Evolutionary conservation across 2,113 vertebrate species (phyloP).

Genomic region (Reinhardtius hippoglossoides): DNA sequence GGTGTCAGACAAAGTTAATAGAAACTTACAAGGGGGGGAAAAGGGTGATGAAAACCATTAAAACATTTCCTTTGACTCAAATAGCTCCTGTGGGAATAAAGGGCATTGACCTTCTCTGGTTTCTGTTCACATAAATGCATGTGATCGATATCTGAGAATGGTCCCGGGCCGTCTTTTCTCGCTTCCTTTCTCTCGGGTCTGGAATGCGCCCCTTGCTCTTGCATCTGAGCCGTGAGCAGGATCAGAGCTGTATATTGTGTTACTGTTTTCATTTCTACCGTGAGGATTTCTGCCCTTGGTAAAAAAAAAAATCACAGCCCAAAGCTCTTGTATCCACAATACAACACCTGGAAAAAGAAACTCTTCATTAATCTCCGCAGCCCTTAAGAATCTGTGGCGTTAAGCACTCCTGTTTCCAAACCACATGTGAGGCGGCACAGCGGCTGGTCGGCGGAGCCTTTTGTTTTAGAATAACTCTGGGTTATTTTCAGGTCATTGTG

Average conservation of each 20-base stretch:
- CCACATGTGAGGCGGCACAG: constrained; percentile 76
- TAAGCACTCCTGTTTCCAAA: constrained; percentile 72
- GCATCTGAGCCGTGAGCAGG: constrained; percentile 66
- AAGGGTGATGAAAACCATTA: neutral
- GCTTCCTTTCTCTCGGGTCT: constrained; percentile 5
- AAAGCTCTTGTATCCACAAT: constrained; percentile 86
- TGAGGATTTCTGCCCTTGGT: constrained; percentile 81
- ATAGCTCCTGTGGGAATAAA: neutral
- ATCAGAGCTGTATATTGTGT: constrained; percentile 80
- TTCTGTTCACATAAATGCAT: neutral
- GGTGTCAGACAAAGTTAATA: constrained; percentile 7
- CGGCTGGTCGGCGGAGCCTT: constrained; percentile 63
- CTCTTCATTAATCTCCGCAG: constrained; percentile 80
- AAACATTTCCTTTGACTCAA: neutral
- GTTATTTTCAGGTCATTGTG: constrained; percentile 83
- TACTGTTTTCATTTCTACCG: constrained; percentile 84
- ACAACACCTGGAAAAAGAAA: constrained; percentile 87
- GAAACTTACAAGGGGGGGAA: constrained; percentile 10
- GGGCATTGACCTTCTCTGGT: neutral
- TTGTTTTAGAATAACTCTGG: constrained; percentile 78
- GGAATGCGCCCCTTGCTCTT: constrained; percentile 63
- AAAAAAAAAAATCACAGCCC: constrained; percentile 66
- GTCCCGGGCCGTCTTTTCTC: constrained; percentile 25
- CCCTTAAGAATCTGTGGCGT: constrained; percentile 75
- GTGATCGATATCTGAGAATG: constrained; percentile 52